Evolutionary conservation across 2,113 vertebrate species (phyloP), one percentile per base, ranked within the genome.

Genomic region (Ceratotherium simum): DNA sequence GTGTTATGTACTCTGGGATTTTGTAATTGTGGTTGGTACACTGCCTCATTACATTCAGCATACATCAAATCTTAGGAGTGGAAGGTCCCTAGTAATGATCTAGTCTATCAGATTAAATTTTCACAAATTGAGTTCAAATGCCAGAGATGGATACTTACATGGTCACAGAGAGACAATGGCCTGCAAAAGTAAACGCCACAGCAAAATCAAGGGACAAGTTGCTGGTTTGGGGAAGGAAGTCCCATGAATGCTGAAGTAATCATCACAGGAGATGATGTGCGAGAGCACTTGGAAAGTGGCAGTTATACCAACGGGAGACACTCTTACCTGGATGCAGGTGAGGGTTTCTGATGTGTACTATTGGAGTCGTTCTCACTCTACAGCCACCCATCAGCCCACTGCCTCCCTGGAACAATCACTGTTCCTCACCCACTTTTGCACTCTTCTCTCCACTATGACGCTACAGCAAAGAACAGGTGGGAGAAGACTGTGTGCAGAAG

Each of bases 51-150:
- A 42, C 51, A 20, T 46, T 27, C 7, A 1, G 85, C 46, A 42
- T 12, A 11, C 4, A 0, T 16, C 36, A 64, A 78, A 9, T 27
- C 80, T 29, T 5, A 6, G 11, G 75, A 7, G 13, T 10, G 10
- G 23, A 78, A 39, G 36, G 54, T 78, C 72, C 81, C 56, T 3
- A 0, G 27, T 46, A 51, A 95, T 16, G 67, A 54, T 51, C 62
- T 14, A 4, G 17, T 78, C 72, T 54, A 75, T 58, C 73, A 21
- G 73, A 65, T 79, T 31, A 64, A 36, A 93, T 93, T 78, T 93
- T 91, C 87, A 79, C 82, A 86, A 79, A 39, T 60, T 27, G 39
- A 78, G 54, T 79, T 91, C 94, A 93, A 87, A 87, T 87, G 67
- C 42, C 83, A 90, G 93, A 73, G 36, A 83, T 13, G 78, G 65